phyloP scores from a whole-genome alignment of 2,113 vertebrate genomes.

The Ascaphus truei region DNA sequence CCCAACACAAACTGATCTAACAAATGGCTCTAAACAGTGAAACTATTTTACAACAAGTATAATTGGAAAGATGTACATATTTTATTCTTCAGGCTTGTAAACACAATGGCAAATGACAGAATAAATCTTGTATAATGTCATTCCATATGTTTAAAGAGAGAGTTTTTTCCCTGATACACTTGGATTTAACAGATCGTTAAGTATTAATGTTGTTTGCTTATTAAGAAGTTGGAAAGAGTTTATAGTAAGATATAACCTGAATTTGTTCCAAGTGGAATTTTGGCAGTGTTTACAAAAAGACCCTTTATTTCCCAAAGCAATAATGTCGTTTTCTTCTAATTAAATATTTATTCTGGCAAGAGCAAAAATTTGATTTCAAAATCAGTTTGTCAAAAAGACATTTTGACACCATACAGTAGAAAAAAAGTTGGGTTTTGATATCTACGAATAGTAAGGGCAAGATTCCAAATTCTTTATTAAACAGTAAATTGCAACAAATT shows the following conservation, averaged over 20 bases:
- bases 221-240: not conserved
- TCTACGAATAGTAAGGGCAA: no score
- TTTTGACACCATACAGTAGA: no score
- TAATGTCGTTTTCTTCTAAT: not conserved
- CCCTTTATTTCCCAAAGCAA: not conserved
- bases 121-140: not conserved
- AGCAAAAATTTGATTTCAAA: no score
- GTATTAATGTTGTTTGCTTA: conserved; percentile 1
- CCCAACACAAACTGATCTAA: conserved; percentile 4
- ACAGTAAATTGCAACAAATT: no score
- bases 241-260: not conserved
- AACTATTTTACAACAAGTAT: conserved; percentile 4
- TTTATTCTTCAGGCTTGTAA: conserved; percentile 1
- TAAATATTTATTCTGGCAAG: no score
- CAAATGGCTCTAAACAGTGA: conserved; percentile 8
- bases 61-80: conserved; percentile 5
- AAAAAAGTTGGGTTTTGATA: no score
- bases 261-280: not conserved
- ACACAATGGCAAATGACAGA: not conserved
- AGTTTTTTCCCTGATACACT: not conserved
- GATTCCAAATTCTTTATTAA: no score
- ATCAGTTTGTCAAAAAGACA: no score
- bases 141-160: not conserved
- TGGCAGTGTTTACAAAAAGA: not conserved
- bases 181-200: not conserved